These are phyloP conservation scores for Heliopora coerulea DNA, from an alignment of 92 coral and sea anemone species.

Conservation along the genomic window DNA sequence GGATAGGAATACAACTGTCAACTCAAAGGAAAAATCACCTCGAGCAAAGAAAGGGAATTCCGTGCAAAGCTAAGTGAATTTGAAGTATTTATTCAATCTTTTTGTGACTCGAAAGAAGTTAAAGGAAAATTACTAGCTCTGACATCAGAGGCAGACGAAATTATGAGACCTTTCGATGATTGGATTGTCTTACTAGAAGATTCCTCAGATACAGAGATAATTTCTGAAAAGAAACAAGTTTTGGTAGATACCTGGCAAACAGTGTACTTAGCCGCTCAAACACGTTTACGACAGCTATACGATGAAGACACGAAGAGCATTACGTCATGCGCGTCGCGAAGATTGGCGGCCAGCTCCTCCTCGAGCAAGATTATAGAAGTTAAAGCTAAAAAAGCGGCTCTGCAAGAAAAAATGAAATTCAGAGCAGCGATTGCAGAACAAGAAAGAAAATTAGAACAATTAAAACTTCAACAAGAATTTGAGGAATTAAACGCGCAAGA, in stretches of 20 bases:
- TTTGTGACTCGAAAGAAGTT: constrained; percentile 6
- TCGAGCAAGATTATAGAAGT: constrained; percentile 39
- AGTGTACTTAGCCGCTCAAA: constrained; percentile 25
- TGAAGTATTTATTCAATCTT: not conserved
- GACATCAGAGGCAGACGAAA: constrained; percentile 14
- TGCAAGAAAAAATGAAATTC: constrained; percentile 51
- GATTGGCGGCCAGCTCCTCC: constrained; percentile 7
- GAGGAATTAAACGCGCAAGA: constrained; percentile 49
- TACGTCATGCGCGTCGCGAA: constrained; percentile 19
- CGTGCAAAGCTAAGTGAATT: not conserved
- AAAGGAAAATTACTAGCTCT: constrained; percentile 13
- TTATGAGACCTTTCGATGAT: constrained; percentile 34
- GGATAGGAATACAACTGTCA: not conserved
- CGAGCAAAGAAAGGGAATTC: not conserved
- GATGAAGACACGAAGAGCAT: constrained; percentile 22
- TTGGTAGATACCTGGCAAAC: constrained; percentile 41
- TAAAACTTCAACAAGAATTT: constrained; percentile 46
- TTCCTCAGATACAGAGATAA: constrained; percentile 10
- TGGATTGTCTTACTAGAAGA: constrained; percentile 38
- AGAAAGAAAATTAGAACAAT: constrained; percentile 42
- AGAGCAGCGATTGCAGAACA: constrained; percentile 55
- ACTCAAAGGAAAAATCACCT: not conserved
- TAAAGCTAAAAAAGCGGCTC: constrained; percentile 54
- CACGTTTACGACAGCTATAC: constrained; percentile 23
- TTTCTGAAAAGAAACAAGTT: constrained; percentile 12